Conservation (phyloP, 1,140 invertebrate species). For the Pararge aegeria region DNA sequence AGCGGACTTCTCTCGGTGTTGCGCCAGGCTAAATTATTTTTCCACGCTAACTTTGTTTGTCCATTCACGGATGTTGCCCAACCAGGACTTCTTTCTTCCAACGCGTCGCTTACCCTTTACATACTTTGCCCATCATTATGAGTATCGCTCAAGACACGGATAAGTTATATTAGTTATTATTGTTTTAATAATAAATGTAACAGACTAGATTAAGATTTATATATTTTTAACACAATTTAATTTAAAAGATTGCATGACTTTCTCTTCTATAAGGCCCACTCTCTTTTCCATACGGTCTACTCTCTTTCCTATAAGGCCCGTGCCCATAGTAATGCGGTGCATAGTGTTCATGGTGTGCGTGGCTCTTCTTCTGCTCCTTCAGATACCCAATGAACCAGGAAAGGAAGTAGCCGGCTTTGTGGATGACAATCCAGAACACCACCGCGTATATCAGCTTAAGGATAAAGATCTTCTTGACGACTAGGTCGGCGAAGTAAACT, state of each 20-base stretch:
- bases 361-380: slow-evolving; percentile 53
- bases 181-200: no score
- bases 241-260: slow-evolving; percentile 22
- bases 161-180: no score
- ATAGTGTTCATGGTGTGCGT: slow-evolving; percentile 38
- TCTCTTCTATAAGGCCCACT: slow-evolving; percentile 23
- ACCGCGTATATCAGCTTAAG: slow-evolving; percentile 65
- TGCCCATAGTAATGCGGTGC: slow-evolving; percentile 32
- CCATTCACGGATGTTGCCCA: no score
- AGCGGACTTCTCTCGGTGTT: no score
- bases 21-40: no score
- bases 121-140: no score
- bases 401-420: slow-evolving; percentile 70
- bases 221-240: no score
- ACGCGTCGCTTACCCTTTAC: no score
- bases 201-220: no score
- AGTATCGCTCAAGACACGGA: no score
- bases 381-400: slow-evolving; percentile 61
- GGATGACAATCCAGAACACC: slow-evolving; percentile 62
- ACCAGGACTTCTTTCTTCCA: no score
- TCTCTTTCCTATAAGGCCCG: not conserved
- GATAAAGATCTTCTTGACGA: slow-evolving; percentile 67
- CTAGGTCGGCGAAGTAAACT: slow-evolving; percentile 64
- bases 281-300: not conserved
- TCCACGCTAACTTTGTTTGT: no score